Base-by-base conservation (phyloP, 2,888 invertebrate species). In the Cheilosia grossa region DNA sequence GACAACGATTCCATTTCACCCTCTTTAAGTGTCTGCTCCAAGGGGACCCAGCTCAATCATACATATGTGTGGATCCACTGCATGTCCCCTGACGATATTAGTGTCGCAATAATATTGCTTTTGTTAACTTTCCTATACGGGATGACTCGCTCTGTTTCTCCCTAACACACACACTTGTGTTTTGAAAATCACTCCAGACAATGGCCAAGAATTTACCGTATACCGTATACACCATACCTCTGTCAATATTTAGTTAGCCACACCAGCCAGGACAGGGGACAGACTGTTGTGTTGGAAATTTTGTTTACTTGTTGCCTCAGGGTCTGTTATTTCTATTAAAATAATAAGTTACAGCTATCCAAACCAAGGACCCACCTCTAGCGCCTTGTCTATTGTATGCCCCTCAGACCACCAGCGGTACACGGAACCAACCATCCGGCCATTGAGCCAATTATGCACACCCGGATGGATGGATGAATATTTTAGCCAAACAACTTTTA, bases 251-350 rank as follows among this genome's bases (percentile, higher is more conserved):
- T 64, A 70, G 63, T 58, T 72, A 58, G 70, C 64, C 74, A 74
- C 64, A 47, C 33, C 33, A 64, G 17, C 7, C n/a, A 27, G 44
- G 13, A 70, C 17, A 21, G 51, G 64, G 64, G 27, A 19, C 47
- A 19, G 37, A 7, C 40, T 13, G 40, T 47, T 10, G 21, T 47
- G 7, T 54, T 42, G 15, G 54, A 27, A 24, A 67, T 66, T 67
- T 73, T 80, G 66, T 80, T 80, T 80, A 80, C 80, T 73, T 80
- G 80, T 80, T 80, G 80, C 80, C 80, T 66, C 33, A 24, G 53
- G 66, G 80, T 66, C 59, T 80, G 73, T 66, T 80, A 80, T 73
- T 80, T 80, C 80, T 73, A 80, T 80, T 80, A 80, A 80, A 73
- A 73, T 73, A 80, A 80, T 80, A 80, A 80, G 66, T 73, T 66